These are phyloP conservation scores for Anthonomus grandis DNA, from an alignment of 1,140 invertebrate species.

Conservation along the genomic window DNA sequence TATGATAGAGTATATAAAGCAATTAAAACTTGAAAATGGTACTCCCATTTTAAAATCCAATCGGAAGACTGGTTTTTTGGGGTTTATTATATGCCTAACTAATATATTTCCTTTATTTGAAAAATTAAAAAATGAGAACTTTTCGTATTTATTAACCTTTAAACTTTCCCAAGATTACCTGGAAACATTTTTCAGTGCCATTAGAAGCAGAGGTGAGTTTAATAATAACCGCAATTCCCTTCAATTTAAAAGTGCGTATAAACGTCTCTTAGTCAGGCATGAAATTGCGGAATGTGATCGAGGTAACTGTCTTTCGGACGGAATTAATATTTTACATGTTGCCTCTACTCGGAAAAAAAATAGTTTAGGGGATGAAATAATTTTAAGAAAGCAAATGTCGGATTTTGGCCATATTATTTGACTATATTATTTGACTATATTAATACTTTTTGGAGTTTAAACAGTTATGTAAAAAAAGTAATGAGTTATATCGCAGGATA, in stretches of 20 bases:
- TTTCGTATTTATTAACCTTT: slow-evolving; percentile 33
- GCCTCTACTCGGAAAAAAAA: too few relatives aligned
- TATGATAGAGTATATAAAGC: slow-evolving; percentile 22
- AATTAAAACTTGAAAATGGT: too few relatives aligned
- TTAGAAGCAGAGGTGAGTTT: slow-evolving; percentile 41
- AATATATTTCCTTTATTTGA: slow-evolving; percentile 23
- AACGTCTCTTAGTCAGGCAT: slow-evolving; percentile 9
- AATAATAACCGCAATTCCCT: slow-evolving; percentile 46
- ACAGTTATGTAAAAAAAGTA: neutral
- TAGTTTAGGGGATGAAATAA: too few relatives aligned
- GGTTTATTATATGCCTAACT: slow-evolving; percentile 18
- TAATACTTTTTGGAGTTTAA: too few relatives aligned
- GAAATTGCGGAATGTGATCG: slow-evolving; percentile 18
- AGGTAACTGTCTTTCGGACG: slow-evolving; percentile 18
- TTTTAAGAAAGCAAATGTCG: too few relatives aligned
- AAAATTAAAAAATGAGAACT: slow-evolving; percentile 4
- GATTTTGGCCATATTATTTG: too few relatives aligned
- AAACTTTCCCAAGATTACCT: slow-evolving; percentile 47
- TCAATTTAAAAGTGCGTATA: slow-evolving; percentile 31
- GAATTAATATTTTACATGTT: slow-evolving; percentile 15
- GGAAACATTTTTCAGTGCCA: slow-evolving; percentile 45
- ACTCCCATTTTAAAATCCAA: slow-evolving; percentile 9
- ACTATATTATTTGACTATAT: too few relatives aligned
- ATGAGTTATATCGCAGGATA: too few relatives aligned
- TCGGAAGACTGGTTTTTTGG: slow-evolving; percentile 25